Percentiles rank a stretch among this genome's conserved stretches.
Conservation (phyloP, 1,140 invertebrate species). For the Lasaia peninsularis region DNA sequence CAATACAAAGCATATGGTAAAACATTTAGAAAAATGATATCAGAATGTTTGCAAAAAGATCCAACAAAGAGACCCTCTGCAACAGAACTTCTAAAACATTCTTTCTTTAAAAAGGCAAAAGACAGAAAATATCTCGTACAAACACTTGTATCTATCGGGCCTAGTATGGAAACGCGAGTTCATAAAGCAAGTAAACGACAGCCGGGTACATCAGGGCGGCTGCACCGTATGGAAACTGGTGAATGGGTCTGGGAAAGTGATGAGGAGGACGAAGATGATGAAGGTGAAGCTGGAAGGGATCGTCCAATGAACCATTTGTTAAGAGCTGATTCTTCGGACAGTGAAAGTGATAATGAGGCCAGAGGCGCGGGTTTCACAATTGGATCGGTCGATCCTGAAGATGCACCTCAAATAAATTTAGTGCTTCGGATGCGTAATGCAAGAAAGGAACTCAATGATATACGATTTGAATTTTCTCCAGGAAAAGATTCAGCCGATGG, state of each 20-base stretch:
- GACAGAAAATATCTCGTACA: constrained; percentile 96
- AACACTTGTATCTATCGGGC: constrained; percentile 91
- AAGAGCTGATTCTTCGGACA: constrained; percentile 78
- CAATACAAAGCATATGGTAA: constrained; percentile 99
- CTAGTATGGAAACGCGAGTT: constrained; percentile 91
- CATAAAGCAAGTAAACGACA: constrained; percentile 92
- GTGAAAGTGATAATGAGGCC: constrained; percentile 63
- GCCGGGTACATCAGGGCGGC: constrained; percentile 92
- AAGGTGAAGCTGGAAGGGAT: constrained; percentile 56
- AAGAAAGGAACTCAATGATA: constrained; percentile 96
- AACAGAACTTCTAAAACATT: constrained; percentile 97
- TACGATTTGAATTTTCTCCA: constrained; percentile 97
- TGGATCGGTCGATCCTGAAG: constrained; percentile 45
- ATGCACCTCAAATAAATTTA: constrained; percentile 55
- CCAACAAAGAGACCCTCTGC: constrained; percentile 96
- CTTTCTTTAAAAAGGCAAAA: constrained; percentile 99
- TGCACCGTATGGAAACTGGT: constrained; percentile 96
- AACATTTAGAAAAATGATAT: constrained; percentile 97
- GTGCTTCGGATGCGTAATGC: constrained; percentile 82
- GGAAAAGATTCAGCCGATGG: constrained; percentile 97
- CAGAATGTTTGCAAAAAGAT: constrained; percentile 97
- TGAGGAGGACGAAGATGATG: constrained; percentile 76
- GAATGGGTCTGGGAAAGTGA: constrained; percentile 99
- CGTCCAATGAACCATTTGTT: constrained; percentile 78
- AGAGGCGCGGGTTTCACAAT: constrained; percentile 54